These are phyloP conservation scores for Operophtera brumata DNA, from an alignment of 2,888 invertebrate genomes.

Conservation along the genomic window DNA sequence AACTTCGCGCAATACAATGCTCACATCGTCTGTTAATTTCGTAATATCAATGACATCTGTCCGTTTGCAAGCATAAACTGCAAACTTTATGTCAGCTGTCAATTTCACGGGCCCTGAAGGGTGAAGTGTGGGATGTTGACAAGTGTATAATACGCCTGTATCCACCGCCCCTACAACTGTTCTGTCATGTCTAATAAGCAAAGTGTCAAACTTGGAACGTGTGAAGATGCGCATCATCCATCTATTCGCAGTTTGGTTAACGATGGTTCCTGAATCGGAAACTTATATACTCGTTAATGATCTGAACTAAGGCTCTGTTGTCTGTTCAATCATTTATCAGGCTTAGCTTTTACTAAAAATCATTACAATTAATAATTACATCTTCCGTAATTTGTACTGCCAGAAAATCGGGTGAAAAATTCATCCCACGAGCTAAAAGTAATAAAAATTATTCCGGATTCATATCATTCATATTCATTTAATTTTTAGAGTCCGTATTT, in stretches of 20 bases:
- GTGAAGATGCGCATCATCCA: conserved; percentile 16
- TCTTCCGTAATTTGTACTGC: too few species aligned
- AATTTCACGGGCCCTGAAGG: conserved; percentile 20
- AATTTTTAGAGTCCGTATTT: too few species aligned
- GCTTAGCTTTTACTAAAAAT: too few species aligned
- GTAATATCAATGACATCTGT: conserved; percentile 24
- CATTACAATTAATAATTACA: too few species aligned
- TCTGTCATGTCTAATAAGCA: conserved; percentile 30
- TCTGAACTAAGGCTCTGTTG: neutral
- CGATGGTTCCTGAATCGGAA: conserved; percentile 16
- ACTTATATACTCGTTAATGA: conserved; percentile 4
- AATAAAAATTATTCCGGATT: too few species aligned
- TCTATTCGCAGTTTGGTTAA: neutral
- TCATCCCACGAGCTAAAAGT: too few species aligned
- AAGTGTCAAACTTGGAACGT: conserved; percentile 29
- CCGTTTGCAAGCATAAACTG: conserved; percentile 8
- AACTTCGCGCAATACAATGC: conserved; percentile 17
- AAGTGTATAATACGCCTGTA: conserved; percentile 24
- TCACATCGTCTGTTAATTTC: conserved; percentile 17
- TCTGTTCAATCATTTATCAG: too few species aligned
- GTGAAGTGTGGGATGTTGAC: conserved; percentile 21
- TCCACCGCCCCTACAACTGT: conserved; percentile 32
- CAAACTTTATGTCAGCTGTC: conserved; percentile 40
- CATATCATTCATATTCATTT: too few species aligned
- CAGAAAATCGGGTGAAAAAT: too few species aligned